Evolutionary conservation across 2,113 vertebrate species (phyloP).

Genomic region (Chunga burmeisteri): DNA sequence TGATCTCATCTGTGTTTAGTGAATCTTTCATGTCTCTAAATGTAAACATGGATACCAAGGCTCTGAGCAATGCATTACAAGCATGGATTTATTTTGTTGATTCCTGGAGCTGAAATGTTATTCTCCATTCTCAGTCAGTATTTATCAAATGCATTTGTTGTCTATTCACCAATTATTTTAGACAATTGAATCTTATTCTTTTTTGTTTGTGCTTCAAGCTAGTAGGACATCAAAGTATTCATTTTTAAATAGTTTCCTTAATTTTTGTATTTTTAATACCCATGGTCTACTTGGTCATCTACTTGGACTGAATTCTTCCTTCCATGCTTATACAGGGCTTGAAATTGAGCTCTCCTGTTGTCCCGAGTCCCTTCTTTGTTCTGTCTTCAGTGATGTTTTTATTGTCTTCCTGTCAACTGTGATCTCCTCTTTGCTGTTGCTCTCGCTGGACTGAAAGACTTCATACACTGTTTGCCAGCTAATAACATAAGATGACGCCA

Average conservation of each 20-base stretch:
- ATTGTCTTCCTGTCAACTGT: background rate
- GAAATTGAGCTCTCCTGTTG: background rate
- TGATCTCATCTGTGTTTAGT: background rate
- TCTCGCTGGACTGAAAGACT: background rate
- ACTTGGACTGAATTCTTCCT: background rate
- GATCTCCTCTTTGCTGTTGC: background rate
- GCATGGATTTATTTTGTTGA: background rate
- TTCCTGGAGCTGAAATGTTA: background rate
- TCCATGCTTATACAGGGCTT: background rate
- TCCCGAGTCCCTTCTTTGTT: background rate
- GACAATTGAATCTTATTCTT: background rate
- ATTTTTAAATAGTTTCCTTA: background rate
- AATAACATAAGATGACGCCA: background rate
- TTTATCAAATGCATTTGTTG: background rate
- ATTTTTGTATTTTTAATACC: background rate
- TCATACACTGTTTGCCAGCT: background rate
- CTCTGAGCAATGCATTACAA: background rate
- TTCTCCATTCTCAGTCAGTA: background rate
- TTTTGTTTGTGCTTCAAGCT: background rate
- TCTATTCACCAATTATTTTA: background rate
- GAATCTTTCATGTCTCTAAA: background rate
- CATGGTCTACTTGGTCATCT: background rate
- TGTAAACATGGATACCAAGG: background rate
- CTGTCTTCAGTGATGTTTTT: background rate
- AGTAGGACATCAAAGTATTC: background rate